Percentiles rank a stretch among this genome's conserved stretches.
Conservation (phyloP, 1,140 invertebrate species). For the Doryteuthis pealeii region DNA sequence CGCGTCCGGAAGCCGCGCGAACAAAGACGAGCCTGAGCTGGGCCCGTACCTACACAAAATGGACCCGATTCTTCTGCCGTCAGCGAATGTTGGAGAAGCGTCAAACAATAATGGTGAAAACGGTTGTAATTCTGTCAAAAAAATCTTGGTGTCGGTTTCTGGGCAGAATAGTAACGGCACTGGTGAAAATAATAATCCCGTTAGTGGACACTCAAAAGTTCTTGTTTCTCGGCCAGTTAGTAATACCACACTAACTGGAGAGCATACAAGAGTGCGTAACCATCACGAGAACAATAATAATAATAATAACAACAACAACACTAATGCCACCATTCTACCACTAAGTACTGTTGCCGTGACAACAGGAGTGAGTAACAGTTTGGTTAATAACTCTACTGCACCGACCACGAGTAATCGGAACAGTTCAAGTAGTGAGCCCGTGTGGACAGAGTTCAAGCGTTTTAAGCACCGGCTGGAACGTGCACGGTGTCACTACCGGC, state of each 20-base stretch:
- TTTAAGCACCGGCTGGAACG: conserved; percentile 43
- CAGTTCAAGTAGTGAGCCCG: conserved; percentile 29
- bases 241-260: not conserved
- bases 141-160: not conserved
- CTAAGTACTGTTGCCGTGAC: not conserved
- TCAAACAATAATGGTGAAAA: not conserved
- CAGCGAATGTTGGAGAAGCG: not conserved
- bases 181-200: not conserved
- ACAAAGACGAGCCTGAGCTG: conserved; percentile 18
- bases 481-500: conserved; percentile 36
- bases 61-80: not conserved
- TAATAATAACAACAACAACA: not conserved
- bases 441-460: conserved; percentile 49
- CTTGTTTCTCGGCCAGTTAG: not conserved
- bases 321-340: not conserved
- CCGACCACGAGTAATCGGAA: not conserved
- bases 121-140: not conserved
- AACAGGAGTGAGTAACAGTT: not conserved
- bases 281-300: not conserved
- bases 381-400: not conserved
- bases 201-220: not conserved
- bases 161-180: not conserved
- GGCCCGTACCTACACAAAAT: conserved; percentile 29
- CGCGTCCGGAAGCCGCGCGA: not conserved
- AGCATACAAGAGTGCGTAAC: not conserved